phyloP scores from a whole-genome alignment of 2,797 vertebrate species.

The Antrozous pallidus region DNA sequence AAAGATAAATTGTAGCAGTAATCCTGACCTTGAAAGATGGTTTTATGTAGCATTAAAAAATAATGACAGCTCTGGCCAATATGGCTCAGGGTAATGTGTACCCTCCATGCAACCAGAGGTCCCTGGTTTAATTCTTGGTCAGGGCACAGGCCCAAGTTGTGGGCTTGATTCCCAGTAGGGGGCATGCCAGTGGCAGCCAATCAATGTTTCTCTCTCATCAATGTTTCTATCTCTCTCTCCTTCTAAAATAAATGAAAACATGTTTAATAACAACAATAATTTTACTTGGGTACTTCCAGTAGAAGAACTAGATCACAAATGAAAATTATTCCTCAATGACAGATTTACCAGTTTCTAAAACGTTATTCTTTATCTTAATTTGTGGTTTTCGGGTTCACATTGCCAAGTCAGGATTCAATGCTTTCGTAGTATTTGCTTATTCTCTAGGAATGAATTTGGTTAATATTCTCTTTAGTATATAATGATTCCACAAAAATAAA shows the following conservation, averaged over 20 bases:
- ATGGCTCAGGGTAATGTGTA: no score
- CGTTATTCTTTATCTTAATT: slow-evolving; percentile 47
- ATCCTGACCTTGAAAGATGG: not conserved
- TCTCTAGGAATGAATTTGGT: slow-evolving; percentile 5
- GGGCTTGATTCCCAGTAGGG: no score
- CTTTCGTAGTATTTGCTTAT: not conserved
- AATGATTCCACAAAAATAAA: slow-evolving; percentile 66
- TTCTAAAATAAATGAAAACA: no score
- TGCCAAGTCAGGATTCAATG: slow-evolving; percentile 54
- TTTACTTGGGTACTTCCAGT: not conserved
- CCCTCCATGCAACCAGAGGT: no score
- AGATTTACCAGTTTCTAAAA: slow-evolving; percentile 55
- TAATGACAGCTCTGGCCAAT: not conserved
- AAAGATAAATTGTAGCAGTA: not conserved
- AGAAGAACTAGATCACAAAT: not conserved
- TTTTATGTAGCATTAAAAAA: not conserved
- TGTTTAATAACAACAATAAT: no score
- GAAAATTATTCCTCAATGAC: not conserved
- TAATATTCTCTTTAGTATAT: not conserved
- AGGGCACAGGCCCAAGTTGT: no score
- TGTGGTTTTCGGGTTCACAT: slow-evolving; percentile 1
- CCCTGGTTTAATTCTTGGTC: no score
- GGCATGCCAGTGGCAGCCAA: no score
- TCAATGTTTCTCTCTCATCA: no score
- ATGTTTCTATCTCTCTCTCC: no score